Conservation (phyloP, 1,140 invertebrate genomes). For the Bombus breviceps region DNA sequence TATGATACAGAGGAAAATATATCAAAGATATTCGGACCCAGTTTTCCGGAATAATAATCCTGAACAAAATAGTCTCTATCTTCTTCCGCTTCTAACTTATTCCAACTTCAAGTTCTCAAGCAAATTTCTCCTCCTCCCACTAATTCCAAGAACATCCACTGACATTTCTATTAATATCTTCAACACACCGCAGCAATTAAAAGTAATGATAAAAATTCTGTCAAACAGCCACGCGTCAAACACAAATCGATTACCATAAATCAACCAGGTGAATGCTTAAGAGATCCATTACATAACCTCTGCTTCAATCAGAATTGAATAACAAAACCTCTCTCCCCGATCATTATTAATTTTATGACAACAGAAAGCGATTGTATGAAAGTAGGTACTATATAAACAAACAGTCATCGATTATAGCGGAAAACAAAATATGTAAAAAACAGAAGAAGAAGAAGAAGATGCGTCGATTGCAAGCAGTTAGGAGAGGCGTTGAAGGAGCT, state of each 20-base stretch:
- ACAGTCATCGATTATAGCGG: background rate
- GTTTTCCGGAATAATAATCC: too few relatives aligned
- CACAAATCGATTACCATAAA: constrained; percentile 10
- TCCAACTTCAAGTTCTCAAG: background rate
- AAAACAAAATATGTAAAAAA: background rate
- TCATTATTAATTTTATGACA: background rate
- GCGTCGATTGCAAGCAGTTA: background rate
- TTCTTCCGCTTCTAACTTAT: too few relatives aligned
- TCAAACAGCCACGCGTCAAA: background rate
- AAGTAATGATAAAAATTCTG: background rate
- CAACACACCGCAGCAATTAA: background rate
- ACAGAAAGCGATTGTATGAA: background rate
- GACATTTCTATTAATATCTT: background rate
- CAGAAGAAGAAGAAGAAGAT: background rate
- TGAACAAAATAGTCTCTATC: too few relatives aligned
- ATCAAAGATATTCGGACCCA: too few relatives aligned
- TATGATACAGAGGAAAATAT: too few relatives aligned
- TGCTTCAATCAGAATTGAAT: background rate
- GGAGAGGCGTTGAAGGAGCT: background rate
- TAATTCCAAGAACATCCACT: background rate
- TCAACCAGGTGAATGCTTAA: background rate
- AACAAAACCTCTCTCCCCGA: background rate
- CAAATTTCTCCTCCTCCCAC: background rate
- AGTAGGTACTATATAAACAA: background rate
- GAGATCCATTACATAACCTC: background rate